phyloP scores from a whole-genome alignment of 1,140 invertebrate genomes.

The Lepidurus apus region DNA sequence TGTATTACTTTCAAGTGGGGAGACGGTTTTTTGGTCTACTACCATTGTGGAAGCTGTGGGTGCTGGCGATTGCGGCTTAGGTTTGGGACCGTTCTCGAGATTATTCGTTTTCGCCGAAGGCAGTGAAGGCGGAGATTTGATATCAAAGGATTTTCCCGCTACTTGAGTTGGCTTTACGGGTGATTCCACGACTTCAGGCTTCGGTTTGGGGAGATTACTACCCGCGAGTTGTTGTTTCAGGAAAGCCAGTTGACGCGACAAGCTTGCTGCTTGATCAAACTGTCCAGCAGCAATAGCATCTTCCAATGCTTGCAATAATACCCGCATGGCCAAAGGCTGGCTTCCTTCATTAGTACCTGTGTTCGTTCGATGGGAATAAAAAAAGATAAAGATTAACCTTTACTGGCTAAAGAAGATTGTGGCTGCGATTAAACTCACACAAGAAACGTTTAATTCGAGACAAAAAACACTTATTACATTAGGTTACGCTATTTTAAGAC shows the following conservation, averaged over 20 bases:
- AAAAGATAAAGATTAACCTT: background rate
- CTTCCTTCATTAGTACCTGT: constrained; percentile 32
- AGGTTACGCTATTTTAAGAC: too few species aligned
- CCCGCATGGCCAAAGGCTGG: constrained; percentile 55
- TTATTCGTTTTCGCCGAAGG: too few species aligned
- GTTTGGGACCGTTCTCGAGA: too few species aligned
- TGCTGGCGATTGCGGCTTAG: too few species aligned
- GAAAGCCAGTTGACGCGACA: constrained; percentile 63
- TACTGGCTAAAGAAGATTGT: too few species aligned
- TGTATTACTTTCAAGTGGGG: too few species aligned
- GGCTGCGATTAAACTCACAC: too few species aligned
- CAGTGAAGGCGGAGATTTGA: background rate
- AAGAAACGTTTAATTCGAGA: too few species aligned
- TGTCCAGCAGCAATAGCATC: constrained; percentile 61
- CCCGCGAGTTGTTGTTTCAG: constrained; percentile 46
- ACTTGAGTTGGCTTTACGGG: background rate
- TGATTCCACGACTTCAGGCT: background rate
- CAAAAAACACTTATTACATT: too few species aligned
- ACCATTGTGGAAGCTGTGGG: too few species aligned
- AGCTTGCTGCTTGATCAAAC: constrained; percentile 57
- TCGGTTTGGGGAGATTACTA: background rate
- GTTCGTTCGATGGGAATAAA: constrained; percentile 29
- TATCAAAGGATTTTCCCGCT: background rate
- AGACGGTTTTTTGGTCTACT: too few species aligned
- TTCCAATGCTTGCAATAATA: constrained; percentile 59